Evolutionary conservation across 2,113 vertebrate species (phyloP).

Genomic region (Perca fluviatilis): DNA sequence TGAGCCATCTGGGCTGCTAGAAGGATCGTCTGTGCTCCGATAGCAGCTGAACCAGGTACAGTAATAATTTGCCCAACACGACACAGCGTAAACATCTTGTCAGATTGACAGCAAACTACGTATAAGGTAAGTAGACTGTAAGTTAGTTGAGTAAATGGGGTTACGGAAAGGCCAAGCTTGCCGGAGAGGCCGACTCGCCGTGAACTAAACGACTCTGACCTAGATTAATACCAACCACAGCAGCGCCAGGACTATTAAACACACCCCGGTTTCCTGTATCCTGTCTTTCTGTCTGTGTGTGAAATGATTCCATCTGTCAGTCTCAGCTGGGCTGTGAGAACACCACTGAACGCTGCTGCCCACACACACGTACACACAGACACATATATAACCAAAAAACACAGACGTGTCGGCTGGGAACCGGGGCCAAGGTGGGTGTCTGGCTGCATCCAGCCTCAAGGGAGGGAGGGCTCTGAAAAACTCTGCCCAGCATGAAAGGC

Average conservation of each 20-base stretch:
- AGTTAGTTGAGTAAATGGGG: slow-evolving; percentile 61
- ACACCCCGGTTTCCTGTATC: slow-evolving; percentile 75
- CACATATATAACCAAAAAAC: slow-evolving; percentile 52
- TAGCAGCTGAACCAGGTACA: slow-evolving; percentile 23
- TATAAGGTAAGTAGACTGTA: slow-evolving; percentile 41
- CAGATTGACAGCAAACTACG: slow-evolving; percentile 35
- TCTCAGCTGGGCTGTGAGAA: slow-evolving; percentile 78
- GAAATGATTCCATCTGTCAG: slow-evolving; percentile 84
- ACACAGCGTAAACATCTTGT: slow-evolving; percentile 32
- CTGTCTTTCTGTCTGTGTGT: slow-evolving; percentile 79
- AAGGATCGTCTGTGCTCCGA: neutral
- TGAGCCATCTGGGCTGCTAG: slow-evolving; percentile 7
- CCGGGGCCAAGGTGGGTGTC: slow-evolving; percentile 70
- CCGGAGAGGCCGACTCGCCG: slow-evolving; percentile 62
- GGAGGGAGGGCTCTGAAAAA: slow-evolving; percentile 23
- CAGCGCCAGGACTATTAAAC: slow-evolving; percentile 69
- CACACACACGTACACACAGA: slow-evolving; percentile 26
- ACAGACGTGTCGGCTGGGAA: slow-evolving; percentile 64
- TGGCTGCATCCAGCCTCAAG: slow-evolving; percentile 62
- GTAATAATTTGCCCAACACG: slow-evolving; percentile 6
- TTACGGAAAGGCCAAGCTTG: slow-evolving; percentile 67
- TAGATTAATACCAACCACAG: slow-evolving; percentile 78
- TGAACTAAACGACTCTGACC: slow-evolving; percentile 71
- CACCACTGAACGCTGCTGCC: slow-evolving; percentile 58
- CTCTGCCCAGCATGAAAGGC: slow-evolving; percentile 42